A percentile compares a stretch with the other conserved stretches of the same genome.
phyloP scores from a whole-genome alignment of 2,113 vertebrate species.

The Dasyprocta punctata region DNA sequence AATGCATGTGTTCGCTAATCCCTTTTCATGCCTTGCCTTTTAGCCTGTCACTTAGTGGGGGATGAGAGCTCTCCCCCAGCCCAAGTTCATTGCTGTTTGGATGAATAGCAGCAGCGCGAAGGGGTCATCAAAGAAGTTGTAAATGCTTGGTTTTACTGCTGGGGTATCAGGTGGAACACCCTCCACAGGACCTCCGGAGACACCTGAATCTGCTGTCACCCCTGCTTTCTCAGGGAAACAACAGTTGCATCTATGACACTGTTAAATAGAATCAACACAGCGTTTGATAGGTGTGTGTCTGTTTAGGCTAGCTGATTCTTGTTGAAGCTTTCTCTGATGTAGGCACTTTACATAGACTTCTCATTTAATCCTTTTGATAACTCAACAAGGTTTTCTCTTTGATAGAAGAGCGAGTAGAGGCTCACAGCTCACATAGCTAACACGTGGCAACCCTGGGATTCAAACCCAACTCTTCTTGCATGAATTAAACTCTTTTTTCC shows the following conservation, averaged over 20 bases:
- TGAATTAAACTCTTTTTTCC: not conserved
- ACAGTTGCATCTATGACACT: not conserved
- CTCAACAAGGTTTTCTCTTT: not conserved
- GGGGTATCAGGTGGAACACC: not conserved
- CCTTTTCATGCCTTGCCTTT: conserved; percentile 75
- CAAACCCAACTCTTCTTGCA: not conserved
- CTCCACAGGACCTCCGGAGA: not conserved
- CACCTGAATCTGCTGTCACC: not conserved
- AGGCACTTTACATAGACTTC: not conserved
- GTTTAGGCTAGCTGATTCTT: not conserved
- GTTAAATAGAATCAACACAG: not conserved
- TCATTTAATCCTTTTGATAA: not conserved
- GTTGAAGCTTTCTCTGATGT: not conserved
- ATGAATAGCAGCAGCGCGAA: not conserved
- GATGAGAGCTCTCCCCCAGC: not conserved
- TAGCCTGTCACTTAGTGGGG: conserved; percentile 58
- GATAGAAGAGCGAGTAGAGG: not conserved
- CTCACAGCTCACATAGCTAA: not conserved
- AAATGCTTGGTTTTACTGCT: not conserved
- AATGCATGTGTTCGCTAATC: conserved; percentile 55
- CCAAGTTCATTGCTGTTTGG: conserved; percentile 24
- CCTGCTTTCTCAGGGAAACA: not conserved
- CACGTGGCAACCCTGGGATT: not conserved
- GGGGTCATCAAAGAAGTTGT: not conserved
- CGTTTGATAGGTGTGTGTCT: not conserved